Evolutionary conservation across 2,113 vertebrate genomes (phyloP).

Genomic region (Myrmecophaga tridactyla): DNA sequence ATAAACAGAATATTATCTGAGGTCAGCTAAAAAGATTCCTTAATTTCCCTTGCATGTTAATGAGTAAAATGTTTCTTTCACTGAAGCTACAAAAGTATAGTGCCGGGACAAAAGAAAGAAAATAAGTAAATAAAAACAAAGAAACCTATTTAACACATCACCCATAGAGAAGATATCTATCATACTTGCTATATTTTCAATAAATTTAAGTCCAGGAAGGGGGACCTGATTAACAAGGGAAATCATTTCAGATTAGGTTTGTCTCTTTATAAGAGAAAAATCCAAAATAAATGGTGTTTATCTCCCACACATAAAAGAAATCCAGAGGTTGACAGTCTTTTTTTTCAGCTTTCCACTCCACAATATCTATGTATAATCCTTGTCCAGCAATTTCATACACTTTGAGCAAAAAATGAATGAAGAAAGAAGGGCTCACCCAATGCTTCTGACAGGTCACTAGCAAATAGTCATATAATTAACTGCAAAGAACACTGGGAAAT

Average conservation of each 20-base stretch:
- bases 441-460: not conserved
- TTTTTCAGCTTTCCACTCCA: not conserved
- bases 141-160: not conserved
- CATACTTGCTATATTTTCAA: not conserved
- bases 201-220: not conserved
- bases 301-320: not conserved
- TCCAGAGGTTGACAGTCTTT: not conserved
- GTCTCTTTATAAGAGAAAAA: not conserved
- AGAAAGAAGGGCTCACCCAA: not conserved
- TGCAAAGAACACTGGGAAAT: not conserved
- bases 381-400: not conserved
- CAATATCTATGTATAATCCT: not conserved
- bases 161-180: not conserved
- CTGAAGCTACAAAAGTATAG: not conserved
- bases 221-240: not conserved
- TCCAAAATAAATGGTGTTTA: not conserved
- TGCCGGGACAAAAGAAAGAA: not conserved
- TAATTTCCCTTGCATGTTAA: not conserved
- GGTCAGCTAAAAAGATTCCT: not conserved
- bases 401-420: not conserved
- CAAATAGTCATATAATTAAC: not conserved
- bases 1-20: not conserved
- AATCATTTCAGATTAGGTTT: not conserved
- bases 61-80: not conserved
- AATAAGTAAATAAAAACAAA: not conserved